phyloP scores from a whole-genome alignment of 2,888 invertebrate genomes.

The Leucophenga maculata region DNA sequence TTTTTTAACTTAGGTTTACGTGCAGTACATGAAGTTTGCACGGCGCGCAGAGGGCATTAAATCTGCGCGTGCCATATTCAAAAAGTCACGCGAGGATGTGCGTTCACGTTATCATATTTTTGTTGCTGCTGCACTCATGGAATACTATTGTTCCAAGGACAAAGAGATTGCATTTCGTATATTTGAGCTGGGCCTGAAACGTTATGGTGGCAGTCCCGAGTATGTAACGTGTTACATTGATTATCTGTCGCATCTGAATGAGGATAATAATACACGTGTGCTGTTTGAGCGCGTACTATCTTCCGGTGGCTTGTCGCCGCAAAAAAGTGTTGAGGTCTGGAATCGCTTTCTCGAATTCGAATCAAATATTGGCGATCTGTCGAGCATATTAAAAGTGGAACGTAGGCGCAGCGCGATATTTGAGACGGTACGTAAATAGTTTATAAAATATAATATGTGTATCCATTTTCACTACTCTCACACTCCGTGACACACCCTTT shows the following conservation, averaged over 20 bases:
- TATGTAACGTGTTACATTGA: slow-evolving; percentile 97
- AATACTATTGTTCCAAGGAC: slow-evolving; percentile 99
- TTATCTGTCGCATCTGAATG: slow-evolving; percentile 97
- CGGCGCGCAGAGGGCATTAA: slow-evolving; percentile 98
- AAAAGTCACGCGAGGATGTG: slow-evolving; percentile 91
- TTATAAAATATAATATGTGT: too few relatives aligned
- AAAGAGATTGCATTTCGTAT: slow-evolving; percentile 96
- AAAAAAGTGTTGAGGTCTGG: slow-evolving; percentile 98
- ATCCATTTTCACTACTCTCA: too few relatives aligned
- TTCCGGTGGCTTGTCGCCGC: slow-evolving; percentile 90
- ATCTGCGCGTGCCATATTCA: slow-evolving; percentile 94
- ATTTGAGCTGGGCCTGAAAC: slow-evolving; percentile 97
- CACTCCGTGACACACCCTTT: too few relatives aligned
- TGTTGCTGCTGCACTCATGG: slow-evolving; percentile 98
- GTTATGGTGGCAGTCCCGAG: slow-evolving; percentile 94
- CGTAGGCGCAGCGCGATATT: slow-evolving; percentile 91
- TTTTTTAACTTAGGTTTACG: slow-evolving; percentile 81
- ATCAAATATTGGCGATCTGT: slow-evolving; percentile 97
- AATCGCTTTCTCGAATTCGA: slow-evolving; percentile 98
- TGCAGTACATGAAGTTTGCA: slow-evolving; percentile 99
- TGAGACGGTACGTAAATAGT: slow-evolving; percentile 80
- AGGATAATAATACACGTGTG: slow-evolving; percentile 99
- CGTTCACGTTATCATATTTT: slow-evolving; percentile 92
- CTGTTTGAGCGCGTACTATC: slow-evolving; percentile 96
- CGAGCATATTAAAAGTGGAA: slow-evolving; percentile 98